Percentiles rank a stretch among this genome's conserved stretches.
Conservation (phyloP, 2,113 vertebrate genomes). For the Zosterops japonicus region DNA sequence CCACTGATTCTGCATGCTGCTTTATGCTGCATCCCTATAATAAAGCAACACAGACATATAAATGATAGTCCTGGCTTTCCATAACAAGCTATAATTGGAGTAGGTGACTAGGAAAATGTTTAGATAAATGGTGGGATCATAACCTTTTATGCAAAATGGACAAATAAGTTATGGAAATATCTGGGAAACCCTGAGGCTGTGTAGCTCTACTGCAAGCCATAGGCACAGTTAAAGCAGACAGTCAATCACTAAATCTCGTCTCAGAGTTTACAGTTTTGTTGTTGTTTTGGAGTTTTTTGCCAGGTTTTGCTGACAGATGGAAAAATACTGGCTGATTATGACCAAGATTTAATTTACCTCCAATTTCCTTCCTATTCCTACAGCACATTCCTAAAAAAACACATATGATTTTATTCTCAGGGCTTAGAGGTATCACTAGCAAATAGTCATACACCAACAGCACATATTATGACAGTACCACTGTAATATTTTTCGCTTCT, state of each 20-base stretch:
- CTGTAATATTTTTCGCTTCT: not conserved
- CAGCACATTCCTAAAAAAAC: not conserved
- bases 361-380: conserved; percentile 30
- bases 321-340: conserved; percentile 26
- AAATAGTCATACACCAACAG: not conserved
- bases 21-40: not conserved
- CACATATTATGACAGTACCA: not conserved
- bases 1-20: not conserved
- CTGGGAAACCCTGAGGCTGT: not conserved
- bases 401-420: not conserved
- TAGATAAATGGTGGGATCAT: conserved; percentile 33
- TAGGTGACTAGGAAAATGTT: conserved; percentile 44
- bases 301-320: not conserved
- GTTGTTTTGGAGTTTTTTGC: not conserved
- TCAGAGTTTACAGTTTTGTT: conserved; percentile 24
- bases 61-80: conserved; percentile 14
- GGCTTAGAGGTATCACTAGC: conserved; percentile 17
- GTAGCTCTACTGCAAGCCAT: not conserved
- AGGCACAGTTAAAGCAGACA: not conserved
- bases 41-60: not conserved
- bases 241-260: conserved; percentile 8
- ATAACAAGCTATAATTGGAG: conserved; percentile 36
- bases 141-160: conserved; percentile 24
- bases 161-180: conserved; percentile 17
- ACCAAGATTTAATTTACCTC: conserved; percentile 22